phyloP scores from a whole-genome alignment of 2,797 vertebrate species.

The Alcedo atthis region DNA sequence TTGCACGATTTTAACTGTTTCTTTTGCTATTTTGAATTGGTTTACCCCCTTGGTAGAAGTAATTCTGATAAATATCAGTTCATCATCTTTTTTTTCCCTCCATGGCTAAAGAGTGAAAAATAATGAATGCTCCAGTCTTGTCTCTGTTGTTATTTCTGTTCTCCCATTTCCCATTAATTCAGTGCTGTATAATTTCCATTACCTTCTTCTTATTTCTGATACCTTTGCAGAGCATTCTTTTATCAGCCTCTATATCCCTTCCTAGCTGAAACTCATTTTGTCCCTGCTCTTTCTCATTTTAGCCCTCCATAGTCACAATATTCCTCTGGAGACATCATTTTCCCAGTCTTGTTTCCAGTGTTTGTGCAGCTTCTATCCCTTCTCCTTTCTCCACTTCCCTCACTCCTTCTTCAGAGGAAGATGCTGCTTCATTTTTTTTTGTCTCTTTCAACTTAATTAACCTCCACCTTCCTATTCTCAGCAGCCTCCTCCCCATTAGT shows the following conservation, averaged over 20 bases:
- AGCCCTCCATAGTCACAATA: not conserved
- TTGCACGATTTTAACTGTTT: not conserved
- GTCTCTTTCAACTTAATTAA: not conserved
- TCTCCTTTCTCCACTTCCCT: not conserved
- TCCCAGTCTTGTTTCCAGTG: not conserved
- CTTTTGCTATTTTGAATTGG: not conserved
- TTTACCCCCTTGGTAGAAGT: not conserved
- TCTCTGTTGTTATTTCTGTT: not conserved
- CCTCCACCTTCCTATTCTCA: not conserved
- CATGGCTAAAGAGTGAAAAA: not conserved
- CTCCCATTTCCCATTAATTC: not conserved
- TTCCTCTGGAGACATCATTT: not conserved
- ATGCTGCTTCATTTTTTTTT: not conserved
- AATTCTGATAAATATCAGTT: not conserved
- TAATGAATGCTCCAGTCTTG: not conserved
- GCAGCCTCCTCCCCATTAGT: not conserved
- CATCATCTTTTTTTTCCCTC: not conserved
- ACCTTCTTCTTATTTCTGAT: not conserved
- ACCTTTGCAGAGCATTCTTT: not conserved
- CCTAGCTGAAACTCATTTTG: slow-evolving; percentile 16
- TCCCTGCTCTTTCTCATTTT: not conserved
- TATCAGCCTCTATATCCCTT: not conserved
- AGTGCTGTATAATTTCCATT: not conserved
- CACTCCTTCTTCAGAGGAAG: not conserved
- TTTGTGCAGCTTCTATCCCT: not conserved